Base-by-base conservation (phyloP, 2,888 invertebrate species). In the Pseudococcus viburni region DNA sequence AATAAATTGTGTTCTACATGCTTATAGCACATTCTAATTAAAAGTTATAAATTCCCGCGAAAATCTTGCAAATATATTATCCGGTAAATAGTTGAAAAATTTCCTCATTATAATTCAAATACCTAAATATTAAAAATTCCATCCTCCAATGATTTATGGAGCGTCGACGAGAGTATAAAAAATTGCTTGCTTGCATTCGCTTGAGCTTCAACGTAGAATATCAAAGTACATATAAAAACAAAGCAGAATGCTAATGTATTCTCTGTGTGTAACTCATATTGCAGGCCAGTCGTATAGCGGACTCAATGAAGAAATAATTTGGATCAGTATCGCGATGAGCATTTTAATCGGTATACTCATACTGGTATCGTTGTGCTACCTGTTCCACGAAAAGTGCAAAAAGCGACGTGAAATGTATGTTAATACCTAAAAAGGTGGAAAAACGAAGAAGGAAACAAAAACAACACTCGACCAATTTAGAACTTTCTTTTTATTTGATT, bases 281-380 rank as follows among this genome's bases (percentile, higher is more conserved):
- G 3, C 93, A 96, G 96, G 96, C 89, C 95, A 95, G 90, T 95
- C 95, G 46, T 95, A 96, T 91, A 95, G 95, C 90, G 96, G 96
- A 89, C 95, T 96, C 92, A 96, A 96, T 92, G 96, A 96, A 91
- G 96, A 96, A 92, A 96, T 96, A 90, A 96, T 96, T 91, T 96
- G 96, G 96, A 96, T 96, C 91, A 96, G 96, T 92, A 96, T 96
- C 91, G 96, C 96, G 88, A 96, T 96, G 96, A 96, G 96, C 55
- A 95, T 96, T 90, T 95, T 96, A 89, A 96, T 96, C 90, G 95
- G 95, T 9, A 93, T 96, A 5, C 93, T 96, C 86, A 96, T 96
- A 91, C 95, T 95, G 39, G 95, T 96, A 90, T 96, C 96, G 0
- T 93, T 96, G 17, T 96, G 96, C 92, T 96, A 96, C 92, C 95